A percentile compares a stretch with the other conserved stretches of the same genome.
These are phyloP conservation scores for Corticium candelabrum DNA, from an alignment of 37 sponge, comb jelly and placozoan genomes.

Conservation along the genomic window DNA sequence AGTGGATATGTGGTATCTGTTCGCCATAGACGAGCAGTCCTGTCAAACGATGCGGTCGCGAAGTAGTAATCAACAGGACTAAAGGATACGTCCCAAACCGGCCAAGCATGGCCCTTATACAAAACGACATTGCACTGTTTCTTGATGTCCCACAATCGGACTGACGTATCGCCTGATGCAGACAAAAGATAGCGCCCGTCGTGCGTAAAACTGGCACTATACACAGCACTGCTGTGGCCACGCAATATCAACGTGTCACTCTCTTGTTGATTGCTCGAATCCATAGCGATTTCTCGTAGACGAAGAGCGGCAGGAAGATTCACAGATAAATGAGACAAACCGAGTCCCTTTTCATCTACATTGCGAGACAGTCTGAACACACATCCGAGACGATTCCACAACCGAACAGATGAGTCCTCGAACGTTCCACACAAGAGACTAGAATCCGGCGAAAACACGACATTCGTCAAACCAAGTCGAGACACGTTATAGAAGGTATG, in stretches of 20 bases:
- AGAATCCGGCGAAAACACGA: not conserved
- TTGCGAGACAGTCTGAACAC: too few relatives aligned
- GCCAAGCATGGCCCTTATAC: constrained; percentile 67
- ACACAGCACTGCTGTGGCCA: constrained; percentile 65
- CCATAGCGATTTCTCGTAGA: too few relatives aligned
- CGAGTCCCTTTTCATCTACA: too few relatives aligned
- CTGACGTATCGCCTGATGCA: constrained; percentile 50
- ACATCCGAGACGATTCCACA: constrained; percentile 37
- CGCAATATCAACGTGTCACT: constrained; percentile 16
- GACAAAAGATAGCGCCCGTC: constrained; percentile 48
- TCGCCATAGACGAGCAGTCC: constrained; percentile 72
- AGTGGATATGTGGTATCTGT: constrained; percentile 56
- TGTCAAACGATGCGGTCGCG: constrained; percentile 46
- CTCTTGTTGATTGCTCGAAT: not conserved
- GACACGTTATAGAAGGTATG: not conserved
- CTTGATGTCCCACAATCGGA: constrained; percentile 58
- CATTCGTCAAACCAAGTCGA: not conserved
- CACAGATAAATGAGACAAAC: too few relatives aligned
- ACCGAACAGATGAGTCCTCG: constrained; percentile 53
- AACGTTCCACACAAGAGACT: not conserved
- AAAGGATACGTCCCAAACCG: constrained; percentile 56
- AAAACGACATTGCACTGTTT: constrained; percentile 10
- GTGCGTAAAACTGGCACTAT: constrained; percentile 25
- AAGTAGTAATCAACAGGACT: constrained; percentile 75
- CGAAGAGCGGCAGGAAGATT: too few relatives aligned